Conservation (phyloP, 2,888 invertebrate species). For the Leptinotarsa rubiginosa region DNA sequence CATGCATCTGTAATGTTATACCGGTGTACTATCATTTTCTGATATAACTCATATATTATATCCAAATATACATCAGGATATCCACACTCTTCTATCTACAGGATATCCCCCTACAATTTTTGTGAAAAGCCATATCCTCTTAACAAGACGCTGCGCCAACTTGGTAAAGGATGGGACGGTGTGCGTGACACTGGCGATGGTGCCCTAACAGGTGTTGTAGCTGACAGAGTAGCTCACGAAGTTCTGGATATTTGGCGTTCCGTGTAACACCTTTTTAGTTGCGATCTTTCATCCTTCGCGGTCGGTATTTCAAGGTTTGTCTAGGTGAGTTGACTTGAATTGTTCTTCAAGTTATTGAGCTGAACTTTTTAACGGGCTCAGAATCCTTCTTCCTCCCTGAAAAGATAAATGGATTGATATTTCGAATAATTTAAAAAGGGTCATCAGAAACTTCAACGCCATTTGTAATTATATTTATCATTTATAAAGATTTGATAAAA, state of each 20-base stretch:
- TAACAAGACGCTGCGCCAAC: conserved; percentile 1
- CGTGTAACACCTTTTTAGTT: conserved; percentile 36
- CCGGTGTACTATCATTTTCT: too few species aligned
- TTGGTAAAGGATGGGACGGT: conserved; percentile 13
- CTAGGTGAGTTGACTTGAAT: conserved; percentile 16
- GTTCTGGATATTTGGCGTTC: conserved; percentile 33
- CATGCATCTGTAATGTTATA: too few species aligned
- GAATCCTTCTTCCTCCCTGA: not conserved
- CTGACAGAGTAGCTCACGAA: conserved; percentile 44
- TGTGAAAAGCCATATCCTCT: conserved; percentile 12
- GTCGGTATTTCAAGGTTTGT: not conserved
- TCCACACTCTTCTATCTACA: too few species aligned
- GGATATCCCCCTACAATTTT: not conserved
- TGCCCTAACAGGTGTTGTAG: conserved; percentile 43
- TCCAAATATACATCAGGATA: too few species aligned
- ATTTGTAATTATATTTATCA: too few species aligned
- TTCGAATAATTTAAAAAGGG: too few species aligned
- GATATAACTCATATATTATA: too few species aligned
- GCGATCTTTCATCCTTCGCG: conserved; percentile 7
- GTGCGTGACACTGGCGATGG: conserved; percentile 30
- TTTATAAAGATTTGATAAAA: too few species aligned
- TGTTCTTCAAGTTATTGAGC: not conserved
- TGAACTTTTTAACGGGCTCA: not conserved
- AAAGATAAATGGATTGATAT: too few species aligned
- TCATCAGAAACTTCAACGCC: too few species aligned